Conservation (phyloP, 2,888 invertebrate species). For the Agriotes lineatus region DNA sequence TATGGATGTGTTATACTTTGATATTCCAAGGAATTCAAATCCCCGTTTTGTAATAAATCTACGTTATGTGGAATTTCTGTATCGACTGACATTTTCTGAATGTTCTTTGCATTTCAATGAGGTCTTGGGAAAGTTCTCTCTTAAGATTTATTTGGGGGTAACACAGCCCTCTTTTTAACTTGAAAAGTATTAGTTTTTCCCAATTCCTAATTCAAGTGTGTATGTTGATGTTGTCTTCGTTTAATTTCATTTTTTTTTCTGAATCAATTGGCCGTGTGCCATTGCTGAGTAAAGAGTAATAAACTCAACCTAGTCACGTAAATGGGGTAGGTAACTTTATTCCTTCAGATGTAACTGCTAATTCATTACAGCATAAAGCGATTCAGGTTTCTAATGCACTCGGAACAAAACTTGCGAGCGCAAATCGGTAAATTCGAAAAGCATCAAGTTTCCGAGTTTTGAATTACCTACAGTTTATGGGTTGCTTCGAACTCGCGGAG, state of each 20-base stretch:
- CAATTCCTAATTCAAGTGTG: not conserved
- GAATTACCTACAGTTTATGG: slow-evolving; percentile 11
- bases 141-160: too few relatives aligned
- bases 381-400: slow-evolving; percentile 12
- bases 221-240: not conserved
- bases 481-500: not conserved
- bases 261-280: too few relatives aligned
- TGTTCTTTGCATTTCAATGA: too few relatives aligned
- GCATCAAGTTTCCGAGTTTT: slow-evolving; percentile 3
- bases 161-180: too few relatives aligned
- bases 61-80: too few relatives aligned
- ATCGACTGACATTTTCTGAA: too few relatives aligned
- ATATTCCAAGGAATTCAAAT: too few relatives aligned
- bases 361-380: not conserved
- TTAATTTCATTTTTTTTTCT: not conserved
- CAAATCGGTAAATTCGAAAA: not conserved
- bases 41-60: too few relatives aligned
- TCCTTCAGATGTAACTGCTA: not conserved
- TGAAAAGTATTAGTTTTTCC: too few relatives aligned
- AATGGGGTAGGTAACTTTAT: not conserved
- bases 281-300: not conserved
- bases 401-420: not conserved
- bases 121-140: too few relatives aligned
- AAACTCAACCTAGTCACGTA: too few relatives aligned
- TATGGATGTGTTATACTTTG: too few relatives aligned